phyloP scores from a whole-genome alignment of 1,140 invertebrate genomes.

The Drosophila bipectinata region DNA sequence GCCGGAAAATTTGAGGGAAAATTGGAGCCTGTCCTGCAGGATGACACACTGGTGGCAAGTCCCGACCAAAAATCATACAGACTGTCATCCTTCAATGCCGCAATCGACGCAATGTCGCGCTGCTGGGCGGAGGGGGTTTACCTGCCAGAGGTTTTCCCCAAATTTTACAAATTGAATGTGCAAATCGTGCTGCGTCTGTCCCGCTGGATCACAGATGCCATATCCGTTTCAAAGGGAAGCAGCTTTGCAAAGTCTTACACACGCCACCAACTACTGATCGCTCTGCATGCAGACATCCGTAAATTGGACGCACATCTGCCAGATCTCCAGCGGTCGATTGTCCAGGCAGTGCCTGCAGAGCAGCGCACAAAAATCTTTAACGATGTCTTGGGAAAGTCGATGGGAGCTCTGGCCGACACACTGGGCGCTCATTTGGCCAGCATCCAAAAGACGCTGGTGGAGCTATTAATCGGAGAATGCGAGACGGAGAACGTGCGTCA shows the following conservation, averaged over 20 bases:
- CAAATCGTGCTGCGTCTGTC: constrained; percentile 91
- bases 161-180: constrained; percentile 94
- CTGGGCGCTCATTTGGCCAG: constrained; percentile 39
- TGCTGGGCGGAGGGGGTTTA: constrained; percentile 92
- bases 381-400: constrained; percentile 62
- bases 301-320: constrained; percentile 61
- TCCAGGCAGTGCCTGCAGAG: constrained; percentile 38
- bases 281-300: constrained; percentile 65
- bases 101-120: constrained; percentile 84
- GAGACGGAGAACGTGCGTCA: constrained; percentile 73
- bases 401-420: constrained; percentile 46
- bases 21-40: constrained; percentile 63
- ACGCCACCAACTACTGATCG: constrained; percentile 56
- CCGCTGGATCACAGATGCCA: constrained; percentile 87
- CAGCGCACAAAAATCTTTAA: constrained; percentile 44
- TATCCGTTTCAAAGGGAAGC: constrained; percentile 35
- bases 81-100: constrained; percentile 67
- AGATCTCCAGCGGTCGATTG: constrained; percentile 46
- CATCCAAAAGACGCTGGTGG: constrained; percentile 61
- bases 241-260: constrained; percentile 40
- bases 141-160: constrained; percentile 89
- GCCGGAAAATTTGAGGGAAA: constrained; percentile 86
- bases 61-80: constrained; percentile 28
- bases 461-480: constrained; percentile 70
- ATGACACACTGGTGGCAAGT: constrained; percentile 30